Percentiles rank a stretch among this genome's conserved stretches.
Evolutionary conservation across 2,113 vertebrate species (phyloP).

Genomic region (Crypturellus undulatus): DNA sequence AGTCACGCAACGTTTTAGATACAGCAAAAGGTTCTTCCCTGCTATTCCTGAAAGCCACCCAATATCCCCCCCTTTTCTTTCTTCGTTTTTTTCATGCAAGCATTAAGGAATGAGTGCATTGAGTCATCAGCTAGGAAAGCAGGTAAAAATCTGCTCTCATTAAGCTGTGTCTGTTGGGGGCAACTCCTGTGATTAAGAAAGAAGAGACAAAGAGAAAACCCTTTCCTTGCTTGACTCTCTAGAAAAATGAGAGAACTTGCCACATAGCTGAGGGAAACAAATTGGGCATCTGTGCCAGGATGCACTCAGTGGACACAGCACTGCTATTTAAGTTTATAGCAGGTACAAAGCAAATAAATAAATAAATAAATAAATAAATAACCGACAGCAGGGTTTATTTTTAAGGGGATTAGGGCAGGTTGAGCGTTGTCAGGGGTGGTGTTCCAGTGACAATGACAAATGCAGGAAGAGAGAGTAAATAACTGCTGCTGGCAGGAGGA

Average conservation of each 20-base stretch:
- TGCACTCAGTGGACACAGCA: neutral
- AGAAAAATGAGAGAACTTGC: neutral
- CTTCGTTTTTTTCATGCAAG: conserved; percentile 10
- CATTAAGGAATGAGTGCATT: conserved; percentile 21
- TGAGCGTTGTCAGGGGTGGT: conserved; percentile 41
- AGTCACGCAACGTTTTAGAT: conserved; percentile 46
- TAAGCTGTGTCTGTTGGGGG: conserved; percentile 48
- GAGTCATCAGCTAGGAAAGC: conserved; percentile 59
- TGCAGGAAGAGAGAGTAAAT: conserved; percentile 64
- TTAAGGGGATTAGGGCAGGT: conserved; percentile 34
- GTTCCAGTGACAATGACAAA: conserved; percentile 64
- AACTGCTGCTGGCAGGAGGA: conserved; percentile 44
- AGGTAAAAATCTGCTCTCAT: conserved; percentile 51
- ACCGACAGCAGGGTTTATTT: neutral
- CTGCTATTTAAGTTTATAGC: neutral
- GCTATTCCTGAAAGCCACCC: conserved; percentile 66
- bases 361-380: conserved; percentile 60
- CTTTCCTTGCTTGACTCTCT: conserved; percentile 56
- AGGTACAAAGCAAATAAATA: conserved; percentile 49
- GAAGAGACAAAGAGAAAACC: conserved; percentile 55
- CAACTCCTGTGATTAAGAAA: conserved; percentile 71
- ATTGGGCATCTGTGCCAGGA: neutral
- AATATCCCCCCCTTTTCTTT: neutral
- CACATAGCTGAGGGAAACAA: conserved; percentile 5
- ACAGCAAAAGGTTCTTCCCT: conserved; percentile 62